Conservation (phyloP, 2,888 invertebrate species). For the Caenorhabditis parvicauda region DNA sequence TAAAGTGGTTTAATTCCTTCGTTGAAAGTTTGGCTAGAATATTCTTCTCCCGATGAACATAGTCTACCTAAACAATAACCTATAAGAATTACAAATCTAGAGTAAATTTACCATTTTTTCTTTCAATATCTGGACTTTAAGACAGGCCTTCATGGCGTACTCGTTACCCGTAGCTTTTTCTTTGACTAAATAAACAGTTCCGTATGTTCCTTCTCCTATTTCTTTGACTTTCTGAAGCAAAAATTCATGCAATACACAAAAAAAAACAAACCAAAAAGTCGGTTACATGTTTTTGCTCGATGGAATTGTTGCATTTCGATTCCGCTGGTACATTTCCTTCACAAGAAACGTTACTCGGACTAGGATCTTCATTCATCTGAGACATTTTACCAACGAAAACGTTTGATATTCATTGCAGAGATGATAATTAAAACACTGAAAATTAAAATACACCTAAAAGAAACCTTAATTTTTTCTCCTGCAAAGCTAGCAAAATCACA, state of each 20-base stretch:
- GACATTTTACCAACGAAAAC: too few species aligned
- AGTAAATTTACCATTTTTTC: constrained; percentile 81
- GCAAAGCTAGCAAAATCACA: too few species aligned
- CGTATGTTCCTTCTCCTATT: constrained; percentile 43
- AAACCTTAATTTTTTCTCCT: too few species aligned
- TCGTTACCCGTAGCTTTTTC: constrained; percentile 20
- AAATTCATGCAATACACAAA: too few species aligned
- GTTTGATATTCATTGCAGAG: too few species aligned
- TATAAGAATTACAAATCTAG: not conserved
- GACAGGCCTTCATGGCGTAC: constrained; percentile 89
- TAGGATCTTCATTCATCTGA: too few species aligned
- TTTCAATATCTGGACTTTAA: constrained; percentile 85
- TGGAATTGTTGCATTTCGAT: too few species aligned
- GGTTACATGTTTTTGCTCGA: too few species aligned
- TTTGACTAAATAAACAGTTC: constrained; percentile 31
- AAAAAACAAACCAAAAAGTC: too few species aligned
- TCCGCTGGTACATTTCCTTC: too few species aligned
- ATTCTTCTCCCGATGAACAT: constrained; percentile 38
- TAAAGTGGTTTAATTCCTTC: constrained; percentile 68
- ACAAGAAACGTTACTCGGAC: not conserved
- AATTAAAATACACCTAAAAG: too few species aligned
- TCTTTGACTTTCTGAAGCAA: constrained; percentile 32
- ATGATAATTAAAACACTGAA: too few species aligned
- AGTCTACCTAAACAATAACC: constrained; percentile 18
- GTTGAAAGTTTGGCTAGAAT: constrained; percentile 67